Percentiles rank a stretch among this genome's conserved stretches.
These are phyloP conservation scores for Pectinophora gossypiella DNA, from an alignment of 1,140 invertebrate genomes.

Conservation along the genomic window DNA sequence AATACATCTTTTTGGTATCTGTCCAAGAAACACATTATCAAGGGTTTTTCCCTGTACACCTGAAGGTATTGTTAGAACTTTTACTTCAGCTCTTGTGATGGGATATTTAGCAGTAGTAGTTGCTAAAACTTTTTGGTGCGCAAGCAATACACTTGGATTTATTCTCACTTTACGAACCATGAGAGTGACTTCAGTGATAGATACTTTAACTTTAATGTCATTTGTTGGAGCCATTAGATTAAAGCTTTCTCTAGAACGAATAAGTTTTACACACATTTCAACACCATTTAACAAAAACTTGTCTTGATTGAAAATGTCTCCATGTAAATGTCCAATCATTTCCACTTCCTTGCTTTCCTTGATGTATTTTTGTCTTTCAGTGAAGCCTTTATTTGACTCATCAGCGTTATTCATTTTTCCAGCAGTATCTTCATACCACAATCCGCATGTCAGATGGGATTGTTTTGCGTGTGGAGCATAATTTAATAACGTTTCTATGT, in stretches of 20 bases:
- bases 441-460: slow-evolving; percentile 30
- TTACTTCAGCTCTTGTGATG: slow-evolving; percentile 48
- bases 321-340: slow-evolving; percentile 13
- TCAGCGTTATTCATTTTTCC: slow-evolving; percentile 28
- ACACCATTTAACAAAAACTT: slow-evolving; percentile 42
- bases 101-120: slow-evolving; percentile 38
- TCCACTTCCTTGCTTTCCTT: slow-evolving; percentile 14
- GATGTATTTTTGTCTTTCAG: slow-evolving; percentile 23
- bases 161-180: slow-evolving; percentile 33
- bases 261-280: slow-evolving; percentile 30
- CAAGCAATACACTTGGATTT: slow-evolving; percentile 29
- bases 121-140: slow-evolving; percentile 30
- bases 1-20: slow-evolving; percentile 41
- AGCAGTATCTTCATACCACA: slow-evolving; percentile 31
- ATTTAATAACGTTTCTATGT: slow-evolving; percentile 57
- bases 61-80: slow-evolving; percentile 41
- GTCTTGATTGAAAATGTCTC: slow-evolving; percentile 34
- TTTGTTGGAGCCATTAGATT: slow-evolving; percentile 23
- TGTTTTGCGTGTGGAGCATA: slow-evolving; percentile 41
- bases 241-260: slow-evolving; percentile 37
- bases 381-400: slow-evolving; percentile 30
- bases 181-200: slow-evolving; percentile 23
- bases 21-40: slow-evolving; percentile 33
- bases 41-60: not conserved
- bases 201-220: slow-evolving; percentile 5